Evolutionary conservation across 1,140 invertebrate species (phyloP).

Genomic region (Drosophila rhopaloa): DNA sequence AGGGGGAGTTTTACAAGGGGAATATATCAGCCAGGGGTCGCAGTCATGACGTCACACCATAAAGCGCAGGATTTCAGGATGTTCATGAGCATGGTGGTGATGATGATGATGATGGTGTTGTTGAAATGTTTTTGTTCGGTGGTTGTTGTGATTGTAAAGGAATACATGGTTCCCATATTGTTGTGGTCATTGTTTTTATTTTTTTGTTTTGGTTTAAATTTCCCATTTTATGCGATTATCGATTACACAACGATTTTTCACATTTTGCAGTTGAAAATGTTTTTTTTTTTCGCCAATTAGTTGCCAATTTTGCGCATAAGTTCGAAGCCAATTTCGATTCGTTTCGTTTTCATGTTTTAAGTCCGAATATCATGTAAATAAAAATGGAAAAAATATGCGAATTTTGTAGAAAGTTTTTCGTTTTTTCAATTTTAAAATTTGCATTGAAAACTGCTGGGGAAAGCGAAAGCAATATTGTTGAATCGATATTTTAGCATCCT

Average conservation of each 20-base stretch:
- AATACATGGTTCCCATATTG: slow-evolving; percentile 38
- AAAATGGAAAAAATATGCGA: slow-evolving; percentile 34
- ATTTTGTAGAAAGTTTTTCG: slow-evolving; percentile 36
- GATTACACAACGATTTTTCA: slow-evolving; percentile 53
- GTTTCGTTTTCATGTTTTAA: slow-evolving; percentile 44
- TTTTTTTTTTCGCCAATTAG: slow-evolving; percentile 66
- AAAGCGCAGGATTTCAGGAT: slow-evolving; percentile 76
- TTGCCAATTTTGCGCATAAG: slow-evolving; percentile 60
- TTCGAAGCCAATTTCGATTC: slow-evolving; percentile 57
- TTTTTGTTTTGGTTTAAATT: slow-evolving; percentile 37
- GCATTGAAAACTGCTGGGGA: slow-evolving; percentile 36
- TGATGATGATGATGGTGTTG: slow-evolving; percentile 49
- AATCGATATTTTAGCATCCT: slow-evolving; percentile 12
- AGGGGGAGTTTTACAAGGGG: neutral
- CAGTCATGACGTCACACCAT: slow-evolving; percentile 66
- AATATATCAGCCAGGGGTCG: slow-evolving; percentile 20
- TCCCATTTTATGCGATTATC: slow-evolving; percentile 43
- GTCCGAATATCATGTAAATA: slow-evolving; percentile 71
- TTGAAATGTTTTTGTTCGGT: slow-evolving; percentile 54
- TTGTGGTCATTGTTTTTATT: slow-evolving; percentile 44
- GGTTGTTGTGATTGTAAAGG: slow-evolving; percentile 45
- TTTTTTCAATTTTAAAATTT: slow-evolving; percentile 37
- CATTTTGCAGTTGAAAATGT: slow-evolving; percentile 44
- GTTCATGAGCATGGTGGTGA: slow-evolving; percentile 58
- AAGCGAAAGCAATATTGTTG: slow-evolving; percentile 43